Conservation (phyloP, 2,797 vertebrate genomes). For the Natrix natrix region DNA sequence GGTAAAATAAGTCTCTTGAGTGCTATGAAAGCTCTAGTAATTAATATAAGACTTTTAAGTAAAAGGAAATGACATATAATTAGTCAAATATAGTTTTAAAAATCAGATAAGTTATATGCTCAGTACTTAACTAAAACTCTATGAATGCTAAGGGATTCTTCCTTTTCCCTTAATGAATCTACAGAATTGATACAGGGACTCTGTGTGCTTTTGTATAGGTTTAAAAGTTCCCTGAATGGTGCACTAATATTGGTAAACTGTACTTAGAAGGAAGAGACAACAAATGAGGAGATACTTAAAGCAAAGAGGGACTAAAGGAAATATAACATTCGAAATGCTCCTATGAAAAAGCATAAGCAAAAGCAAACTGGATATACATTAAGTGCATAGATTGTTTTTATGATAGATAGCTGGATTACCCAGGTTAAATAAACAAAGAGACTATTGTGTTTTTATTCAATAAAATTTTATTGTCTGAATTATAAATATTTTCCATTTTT, state of each 20-base stretch:
- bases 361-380: neutral
- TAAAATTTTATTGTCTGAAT: conserved; percentile 81
- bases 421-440: neutral
- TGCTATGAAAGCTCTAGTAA: neutral
- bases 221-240: neutral
- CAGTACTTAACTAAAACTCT: neutral
- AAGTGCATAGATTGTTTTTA: neutral
- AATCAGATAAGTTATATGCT: neutral
- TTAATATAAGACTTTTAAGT: neutral
- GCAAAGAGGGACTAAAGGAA: neutral
- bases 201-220: neutral
- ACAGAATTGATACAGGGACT: neutral
- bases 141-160: neutral
- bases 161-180: neutral
- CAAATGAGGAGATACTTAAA: neutral
- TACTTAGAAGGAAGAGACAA: neutral
- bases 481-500: conserved; percentile 87
- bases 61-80: neutral
- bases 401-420: neutral
- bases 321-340: neutral
- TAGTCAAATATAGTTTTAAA: neutral
- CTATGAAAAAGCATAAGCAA: neutral
- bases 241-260: neutral
- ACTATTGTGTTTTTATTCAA: conserved; percentile 66
- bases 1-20: neutral